These are phyloP conservation scores for Tenualosa ilisha DNA, from an alignment of 2,797 vertebrate genomes.

Conservation along the genomic window DNA sequence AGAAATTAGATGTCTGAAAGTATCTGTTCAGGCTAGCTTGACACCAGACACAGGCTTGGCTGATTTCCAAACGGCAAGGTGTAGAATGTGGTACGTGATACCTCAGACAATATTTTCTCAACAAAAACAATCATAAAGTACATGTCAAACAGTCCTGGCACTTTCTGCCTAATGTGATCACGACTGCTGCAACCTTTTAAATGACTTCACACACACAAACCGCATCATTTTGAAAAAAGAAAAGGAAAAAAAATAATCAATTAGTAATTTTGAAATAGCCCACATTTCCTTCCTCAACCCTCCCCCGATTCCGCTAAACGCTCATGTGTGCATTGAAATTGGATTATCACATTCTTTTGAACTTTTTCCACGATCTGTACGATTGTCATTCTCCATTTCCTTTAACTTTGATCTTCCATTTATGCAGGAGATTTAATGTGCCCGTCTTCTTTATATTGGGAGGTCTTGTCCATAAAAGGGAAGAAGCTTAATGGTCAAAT, in stretches of 20 bases:
- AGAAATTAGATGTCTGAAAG: conserved; percentile 74
- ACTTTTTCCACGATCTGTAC: conserved; percentile 62
- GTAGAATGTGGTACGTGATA: conserved; percentile 56
- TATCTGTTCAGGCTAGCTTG: conserved; percentile 80
- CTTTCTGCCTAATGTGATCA: background rate
- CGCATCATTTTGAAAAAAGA: background rate
- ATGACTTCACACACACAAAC: background rate
- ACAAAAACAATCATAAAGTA: conserved; percentile 33
- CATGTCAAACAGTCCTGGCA: conserved; percentile 38
- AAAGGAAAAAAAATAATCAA: background rate
- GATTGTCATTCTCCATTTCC: conserved; percentile 68
- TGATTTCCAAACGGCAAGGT: conserved; percentile 66
- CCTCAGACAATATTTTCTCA: conserved; percentile 31
- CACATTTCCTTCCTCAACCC: conserved; percentile 16
- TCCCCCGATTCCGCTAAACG: conserved; percentile 37
- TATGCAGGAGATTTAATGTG: conserved; percentile 47
- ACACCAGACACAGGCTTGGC: conserved; percentile 72
- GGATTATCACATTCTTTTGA: conserved; percentile 71
- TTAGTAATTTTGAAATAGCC: conserved; percentile 12
- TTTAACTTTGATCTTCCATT: conserved; percentile 72
- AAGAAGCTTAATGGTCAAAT: conserved; percentile 70
- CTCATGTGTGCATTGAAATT: conserved; percentile 65
- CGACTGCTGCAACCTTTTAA: background rate
- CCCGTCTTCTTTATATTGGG: conserved; percentile 43
- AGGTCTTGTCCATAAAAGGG: conserved; percentile 60